Evolutionary conservation across 2,888 invertebrate species (phyloP), one percentile per base, ranked within the genome.

Genomic region (Dioctria rufipes): DNA sequence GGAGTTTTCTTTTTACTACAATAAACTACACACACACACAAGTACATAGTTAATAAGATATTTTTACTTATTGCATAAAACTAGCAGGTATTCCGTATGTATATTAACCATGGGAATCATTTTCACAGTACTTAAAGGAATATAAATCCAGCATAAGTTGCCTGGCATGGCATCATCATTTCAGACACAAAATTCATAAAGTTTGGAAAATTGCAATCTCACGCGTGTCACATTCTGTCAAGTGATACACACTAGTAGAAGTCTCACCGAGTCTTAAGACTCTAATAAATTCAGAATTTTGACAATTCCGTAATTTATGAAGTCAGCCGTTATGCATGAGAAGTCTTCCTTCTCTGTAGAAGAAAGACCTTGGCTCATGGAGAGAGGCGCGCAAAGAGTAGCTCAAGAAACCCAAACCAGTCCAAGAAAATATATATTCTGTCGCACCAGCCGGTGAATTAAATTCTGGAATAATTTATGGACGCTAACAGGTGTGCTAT

Each of bases 381-480:
- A 25, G 25, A 1, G 65, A 46, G 51, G 39, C 78, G 25, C 25
- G 8, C 46, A 46, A 46, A 11, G 54, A 46, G 51, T 51, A 51
- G 51, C 37, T 54, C 25, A 75, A 75, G 75, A 40, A 75, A 60
- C 75, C 75, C 42, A 61, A 75, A 60, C 58, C 60, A 75, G 43
- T 13, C 75, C 60, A n/a, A 60, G 58, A 46, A 61, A 49, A 63
- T 49, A 65, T 78, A 78, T 65, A 63, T 51, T 65, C 63, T 78
- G 78, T 63, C 75, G 49, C 81, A 81, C 66, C 83, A 85, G 83
- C 83, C 83, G 84, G 84, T 85, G 84, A 84, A 84, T 84, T 84
- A 84, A 84, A 84, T 86, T 86, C 85, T 85, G 83, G 84, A 84
- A 86, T 85, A 86, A 86, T 85, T 86, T 86, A 86, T 86, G 86